phyloP scores from a whole-genome alignment of 2,888 invertebrate species.

The Lasioglossum lativentre region DNA sequence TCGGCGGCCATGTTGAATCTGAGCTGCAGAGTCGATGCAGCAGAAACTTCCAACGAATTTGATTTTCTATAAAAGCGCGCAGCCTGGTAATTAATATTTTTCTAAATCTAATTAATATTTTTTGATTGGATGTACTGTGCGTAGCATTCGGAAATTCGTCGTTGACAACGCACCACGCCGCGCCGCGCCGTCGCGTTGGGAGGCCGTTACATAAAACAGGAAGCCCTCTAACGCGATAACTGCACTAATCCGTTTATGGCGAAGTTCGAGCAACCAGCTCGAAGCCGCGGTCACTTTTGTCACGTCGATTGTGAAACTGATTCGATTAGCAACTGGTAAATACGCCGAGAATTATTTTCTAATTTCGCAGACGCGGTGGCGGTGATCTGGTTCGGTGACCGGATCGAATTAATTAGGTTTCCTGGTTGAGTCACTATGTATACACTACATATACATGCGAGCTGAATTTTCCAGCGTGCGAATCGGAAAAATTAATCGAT shows the following conservation, averaged over 20 bases:
- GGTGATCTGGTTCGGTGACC: neutral
- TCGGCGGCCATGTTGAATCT: neutral
- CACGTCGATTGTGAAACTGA: conserved; percentile 3
- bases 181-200: neutral
- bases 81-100: no score
- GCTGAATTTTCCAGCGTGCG: neutral
- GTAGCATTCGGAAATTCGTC: neutral
- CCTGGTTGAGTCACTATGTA: neutral
- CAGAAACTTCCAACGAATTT: neutral
- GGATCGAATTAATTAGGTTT: neutral
- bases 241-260: conserved; percentile 22
- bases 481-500: neutral
- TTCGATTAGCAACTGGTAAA: neutral
- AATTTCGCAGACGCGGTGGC: neutral
- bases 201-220: conserved; percentile 20
- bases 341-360: neutral
- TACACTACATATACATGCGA: neutral
- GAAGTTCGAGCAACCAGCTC: conserved; percentile 11
- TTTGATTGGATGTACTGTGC: neutral
- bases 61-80: neutral
- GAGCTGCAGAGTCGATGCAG: neutral
- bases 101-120: neutral
- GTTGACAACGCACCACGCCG: neutral
- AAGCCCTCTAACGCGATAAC: conserved; percentile 22
- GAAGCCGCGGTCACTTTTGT: neutral